Base-by-base conservation (phyloP, 1,140 invertebrate species). In the Formica exsecta region DNA sequence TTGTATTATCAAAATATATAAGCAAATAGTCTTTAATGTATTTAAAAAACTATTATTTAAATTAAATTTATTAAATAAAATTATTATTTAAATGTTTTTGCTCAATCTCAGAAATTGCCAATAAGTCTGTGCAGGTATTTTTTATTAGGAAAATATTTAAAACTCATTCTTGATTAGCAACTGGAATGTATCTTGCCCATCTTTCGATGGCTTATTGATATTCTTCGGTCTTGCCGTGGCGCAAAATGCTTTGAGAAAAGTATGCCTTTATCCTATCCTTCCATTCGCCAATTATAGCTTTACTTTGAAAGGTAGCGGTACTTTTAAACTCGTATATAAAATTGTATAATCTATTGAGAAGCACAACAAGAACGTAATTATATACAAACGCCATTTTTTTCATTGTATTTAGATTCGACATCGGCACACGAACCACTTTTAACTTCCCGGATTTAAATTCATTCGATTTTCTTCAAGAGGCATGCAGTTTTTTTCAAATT, bases 251-350 rank as follows among this genome's bases (percentile, higher is more conserved):
- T 79, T 68, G 62, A 79, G 44, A 68, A 79, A 68, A 19, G 44
- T 62, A 51, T 66, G 76, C 62, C 76, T 66, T 51, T 79, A 66
- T 66, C 29, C 73, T 61, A 61, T 29, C 22, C 66, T 70, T 68
- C 32, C 44, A 44, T 80, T 70, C 32, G 76, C 76, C 70, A 80
- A 80, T 80, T 54, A 80, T 80, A 80, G 64, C 32, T n/a, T 57
- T 22, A 62, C 76, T 80, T 80, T 80, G 64, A 80, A 70, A 44
- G 11, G 62, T 79, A 79, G 13, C 62, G 32, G 64, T 32, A 80
- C 62, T 79, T 68, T 79, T 68, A 79, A 65, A 66, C 61, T 11
- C 25, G 25, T 38, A 6, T 79, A 62, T 79, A 79, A 79, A 79
- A 79, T 54, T 79, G 44, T 68, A 79, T 68, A 66, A 79, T 68